Conservation (phyloP, 1,140 invertebrate genomes). For the Drosophila teissieri region DNA sequence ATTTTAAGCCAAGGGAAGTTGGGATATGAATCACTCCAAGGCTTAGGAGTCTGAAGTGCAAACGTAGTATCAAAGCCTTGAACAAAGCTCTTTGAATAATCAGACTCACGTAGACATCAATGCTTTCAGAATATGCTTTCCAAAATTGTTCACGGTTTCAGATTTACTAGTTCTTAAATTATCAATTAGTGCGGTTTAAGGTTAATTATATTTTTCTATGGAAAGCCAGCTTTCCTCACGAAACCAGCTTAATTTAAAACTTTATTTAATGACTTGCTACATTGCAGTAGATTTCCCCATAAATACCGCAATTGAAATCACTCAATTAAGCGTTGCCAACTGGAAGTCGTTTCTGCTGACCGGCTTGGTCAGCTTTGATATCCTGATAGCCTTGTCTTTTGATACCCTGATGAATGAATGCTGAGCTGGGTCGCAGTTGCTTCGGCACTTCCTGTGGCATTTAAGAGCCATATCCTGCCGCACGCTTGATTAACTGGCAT, state of each 20-base stretch:
- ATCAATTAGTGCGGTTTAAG: too few relatives aligned
- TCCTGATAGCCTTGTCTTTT: slow-evolving; percentile 16
- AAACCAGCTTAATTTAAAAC: background rate
- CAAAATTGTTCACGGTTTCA: too few relatives aligned
- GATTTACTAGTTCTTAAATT: too few relatives aligned
- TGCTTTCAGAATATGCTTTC: too few relatives aligned
- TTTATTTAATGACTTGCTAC: background rate
- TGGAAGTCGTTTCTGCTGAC: slow-evolving; percentile 14
- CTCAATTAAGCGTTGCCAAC: background rate
- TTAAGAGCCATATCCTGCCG: slow-evolving; percentile 67
- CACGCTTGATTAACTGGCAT: slow-evolving; percentile 43
- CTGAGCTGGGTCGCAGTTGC: slow-evolving; percentile 34
- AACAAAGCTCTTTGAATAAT: slow-evolving; percentile 12
- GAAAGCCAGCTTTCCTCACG: too few relatives aligned
- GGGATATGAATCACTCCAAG: background rate
- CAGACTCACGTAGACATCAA: too few relatives aligned
- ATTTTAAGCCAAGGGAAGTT: background rate
- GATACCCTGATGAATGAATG: slow-evolving; percentile 9
- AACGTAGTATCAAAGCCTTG: slow-evolving; percentile 19
- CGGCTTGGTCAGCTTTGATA: slow-evolving; percentile 17
- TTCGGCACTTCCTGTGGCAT: slow-evolving; percentile 60
- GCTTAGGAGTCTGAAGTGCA: slow-evolving; percentile 17
- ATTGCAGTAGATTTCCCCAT: background rate
- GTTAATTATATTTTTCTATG: too few relatives aligned
- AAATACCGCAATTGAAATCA: background rate